phyloP scores from a whole-genome alignment of 2,888 invertebrate species.

The Lordiphosa fenestrarum region DNA sequence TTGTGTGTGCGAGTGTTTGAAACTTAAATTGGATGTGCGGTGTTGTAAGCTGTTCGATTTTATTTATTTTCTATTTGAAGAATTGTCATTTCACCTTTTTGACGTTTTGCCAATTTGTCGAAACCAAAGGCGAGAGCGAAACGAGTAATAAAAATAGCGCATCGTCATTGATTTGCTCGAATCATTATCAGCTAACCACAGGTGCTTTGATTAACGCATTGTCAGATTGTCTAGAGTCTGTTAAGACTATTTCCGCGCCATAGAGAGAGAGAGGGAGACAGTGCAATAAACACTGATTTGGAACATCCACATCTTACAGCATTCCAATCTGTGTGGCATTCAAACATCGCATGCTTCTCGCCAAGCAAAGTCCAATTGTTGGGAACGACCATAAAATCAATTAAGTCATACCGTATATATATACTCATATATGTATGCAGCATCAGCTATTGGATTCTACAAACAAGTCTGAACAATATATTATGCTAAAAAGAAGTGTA shows the following conservation, averaged over 20 bases:
- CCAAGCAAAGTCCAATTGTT: slow-evolving; percentile 7
- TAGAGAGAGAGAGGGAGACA: neutral
- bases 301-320: neutral
- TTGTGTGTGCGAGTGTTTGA: slow-evolving; percentile 18
- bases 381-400: neutral
- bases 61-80: slow-evolving; percentile 28
- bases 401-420: slow-evolving; percentile 1
- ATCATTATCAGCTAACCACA: slow-evolving; percentile 35
- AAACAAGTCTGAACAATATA: too few species aligned
- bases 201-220: slow-evolving; percentile 47
- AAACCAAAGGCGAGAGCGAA: slow-evolving; percentile 13
- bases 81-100: slow-evolving; percentile 10
- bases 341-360: slow-evolving; percentile 8
- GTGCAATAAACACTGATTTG: neutral
- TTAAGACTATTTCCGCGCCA: neutral
- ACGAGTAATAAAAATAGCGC: slow-evolving; percentile 15
- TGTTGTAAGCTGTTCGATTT: slow-evolving; percentile 10
- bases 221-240: slow-evolving; percentile 14
- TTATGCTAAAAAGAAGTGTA: too few species aligned
- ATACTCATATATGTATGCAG: too few species aligned
- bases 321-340: slow-evolving; percentile 4
- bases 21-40: slow-evolving; percentile 11
- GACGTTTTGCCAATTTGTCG: slow-evolving; percentile 28
- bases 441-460: too few species aligned
- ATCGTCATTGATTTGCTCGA: slow-evolving; percentile 44